Evolutionary conservation across 2,113 vertebrate genomes (phyloP), one percentile per base, ranked within the genome.

Genomic region (Mesoclemmys tuberculata): DNA sequence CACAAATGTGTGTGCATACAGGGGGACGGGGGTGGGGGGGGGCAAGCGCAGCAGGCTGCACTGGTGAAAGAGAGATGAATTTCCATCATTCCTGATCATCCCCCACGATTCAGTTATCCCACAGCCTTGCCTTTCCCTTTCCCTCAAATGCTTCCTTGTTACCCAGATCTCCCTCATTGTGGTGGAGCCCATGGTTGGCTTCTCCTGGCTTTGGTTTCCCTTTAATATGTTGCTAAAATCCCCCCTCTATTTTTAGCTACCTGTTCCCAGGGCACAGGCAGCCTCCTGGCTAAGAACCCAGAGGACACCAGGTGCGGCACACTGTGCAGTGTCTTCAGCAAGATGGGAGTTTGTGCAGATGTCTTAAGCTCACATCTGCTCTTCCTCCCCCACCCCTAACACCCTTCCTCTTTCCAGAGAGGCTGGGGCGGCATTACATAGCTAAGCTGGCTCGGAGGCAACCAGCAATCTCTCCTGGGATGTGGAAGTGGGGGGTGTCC

Each of bases 61-160:
- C 12, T 26, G 24, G 27, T 41, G 26, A 27, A 11, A 12, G 41
- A 75, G 24, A 75, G 26, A 41, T 8, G 41, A 27, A 24, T 75
- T 75, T 8, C 0, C 0, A 16, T 12, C 13, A 4, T 38, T 85
- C 46, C 93, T 85, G 0, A 1, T 11, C 9, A 41, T n/a, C 80
- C 22, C 11, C 6, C 51, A 52, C 9, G 8, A 14, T 61, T 5
- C 19, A 68, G 19, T 68, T 68, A 68, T 8, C 35, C 24, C 80
- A 19, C 24, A 38, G 38, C 38, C 38, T 41, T 29, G 54, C n/a
- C 24, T 41, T 55, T 56, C 80, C 74, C 13, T 10, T 89, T 27
- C 78, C 55, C 24, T 82, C 46, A n/a, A 44, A 21, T 0, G 0
- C 27, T 79, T 1, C 2, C 5, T 5, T 6, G 8, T 18, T 44